Evolutionary conservation across 2,888 invertebrate genomes (phyloP), one percentile per base, ranked within the genome.

Genomic region (Oxystoma pomonae): DNA sequence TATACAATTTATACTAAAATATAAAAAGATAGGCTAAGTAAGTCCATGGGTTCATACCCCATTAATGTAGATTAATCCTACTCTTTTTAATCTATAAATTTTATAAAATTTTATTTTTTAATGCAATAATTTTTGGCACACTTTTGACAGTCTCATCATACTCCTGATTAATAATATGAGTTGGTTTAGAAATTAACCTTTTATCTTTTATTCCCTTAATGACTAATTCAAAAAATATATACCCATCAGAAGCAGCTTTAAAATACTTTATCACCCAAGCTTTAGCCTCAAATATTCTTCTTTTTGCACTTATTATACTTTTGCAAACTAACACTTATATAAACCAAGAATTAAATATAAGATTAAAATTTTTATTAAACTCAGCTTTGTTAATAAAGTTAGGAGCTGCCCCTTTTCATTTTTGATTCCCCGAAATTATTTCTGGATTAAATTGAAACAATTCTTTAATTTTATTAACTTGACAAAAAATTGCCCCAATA

Each of bases 401-500:
- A 81, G 85, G 86, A 69, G 80, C 83, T 0, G 78, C 82, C 3
- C 86, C 86, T 0, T 85, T 87, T 59, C 85, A 86, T 77, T 84
- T 83, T 72, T 87, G 86, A 83, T 86, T 84, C 19, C 84, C 84
- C 0, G 83, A 82, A 79, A 81, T 87, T 74, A 81, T 84, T 71
- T 84, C 84, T 81, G 85, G 84, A 1, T 70, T 86, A 81, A 78
- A 76, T 21, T 87, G 86, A 85, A 75, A 81, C 68, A 86, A 84
- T 78, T 76, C 79, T 65, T 77, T 85, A 73, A 78, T 86, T 73
- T 75, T 86, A 81, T 80, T 85, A 80, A 84, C 84, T 0, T 86
- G 85, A 81, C 87, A 87, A 86, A 87, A 87, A 85, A 83, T 86
- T 80, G 81, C 84, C 50, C 86, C 86, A 1, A 78, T 87, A 80